phyloP scores from a whole-genome alignment of 2,113 vertebrate species.

The Petaurus breviceps region DNA sequence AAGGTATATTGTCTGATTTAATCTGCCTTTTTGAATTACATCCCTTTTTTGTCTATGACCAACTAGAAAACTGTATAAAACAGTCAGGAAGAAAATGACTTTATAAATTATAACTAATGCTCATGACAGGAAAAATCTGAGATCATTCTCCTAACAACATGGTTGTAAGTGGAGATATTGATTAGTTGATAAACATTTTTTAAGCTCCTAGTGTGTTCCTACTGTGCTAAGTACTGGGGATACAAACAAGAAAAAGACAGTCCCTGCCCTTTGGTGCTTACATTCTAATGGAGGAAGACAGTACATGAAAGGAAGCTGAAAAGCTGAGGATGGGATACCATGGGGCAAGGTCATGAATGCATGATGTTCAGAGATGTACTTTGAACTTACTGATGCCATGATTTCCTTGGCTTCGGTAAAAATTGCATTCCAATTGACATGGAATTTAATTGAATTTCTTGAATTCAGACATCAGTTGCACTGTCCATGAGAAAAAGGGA shows the following conservation, averaged over 20 bases:
- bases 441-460: conserved; percentile 27
- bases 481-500: conserved; percentile 2
- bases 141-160: not conserved
- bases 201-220: not conserved
- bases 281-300: not conserved
- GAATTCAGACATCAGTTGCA: conserved; percentile 18
- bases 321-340: not conserved
- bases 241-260: not conserved
- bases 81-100: not conserved
- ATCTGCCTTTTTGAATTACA: not conserved
- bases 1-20: conserved; percentile 51
- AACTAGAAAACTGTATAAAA: not conserved
- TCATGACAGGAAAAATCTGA: not conserved
- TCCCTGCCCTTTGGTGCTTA: not conserved
- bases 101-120: not conserved
- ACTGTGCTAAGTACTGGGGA: not conserved
- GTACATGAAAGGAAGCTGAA: not conserved
- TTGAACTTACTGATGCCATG: not conserved
- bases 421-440: not conserved
- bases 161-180: not conserved
- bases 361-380: not conserved
- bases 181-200: not conserved
- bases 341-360: not conserved
- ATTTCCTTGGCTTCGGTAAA: conserved; percentile 10
- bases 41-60: not conserved